These are phyloP conservation scores for Asarcornis scutulata DNA, from an alignment of 2,113 vertebrate genomes.

Conservation along the genomic window DNA sequence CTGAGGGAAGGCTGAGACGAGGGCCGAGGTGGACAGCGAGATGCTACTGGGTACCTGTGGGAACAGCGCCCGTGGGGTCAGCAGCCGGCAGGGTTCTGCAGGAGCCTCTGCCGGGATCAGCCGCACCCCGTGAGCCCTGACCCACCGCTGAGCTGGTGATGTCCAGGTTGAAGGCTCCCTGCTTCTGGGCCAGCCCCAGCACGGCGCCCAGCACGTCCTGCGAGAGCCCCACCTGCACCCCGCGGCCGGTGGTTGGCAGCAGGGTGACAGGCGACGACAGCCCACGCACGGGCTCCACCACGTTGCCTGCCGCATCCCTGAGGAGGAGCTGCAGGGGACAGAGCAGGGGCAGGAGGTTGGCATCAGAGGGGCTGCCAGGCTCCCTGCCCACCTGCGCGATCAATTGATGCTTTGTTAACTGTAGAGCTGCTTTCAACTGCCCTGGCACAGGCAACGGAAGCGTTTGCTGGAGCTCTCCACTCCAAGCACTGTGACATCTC, in stretches of 20 bases:
- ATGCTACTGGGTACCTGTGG: background rate
- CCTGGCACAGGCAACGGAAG: background rate
- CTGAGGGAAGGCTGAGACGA: background rate
- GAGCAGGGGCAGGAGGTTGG: rapidly evolving
- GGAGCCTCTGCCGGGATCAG: background rate
- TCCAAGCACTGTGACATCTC: rapidly evolving
- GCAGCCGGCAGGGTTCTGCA: rapidly evolving
- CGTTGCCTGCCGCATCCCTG: rapidly evolving
- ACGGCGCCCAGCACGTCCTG: background rate
- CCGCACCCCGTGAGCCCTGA: rapidly evolving
- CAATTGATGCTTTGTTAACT: background rate
- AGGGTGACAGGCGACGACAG: background rate
- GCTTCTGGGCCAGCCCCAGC: constrained; percentile 13
- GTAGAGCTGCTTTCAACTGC: background rate
- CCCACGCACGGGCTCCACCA: background rate
- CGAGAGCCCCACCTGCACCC: constrained; percentile 50
- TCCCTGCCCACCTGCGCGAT: rapidly evolving
- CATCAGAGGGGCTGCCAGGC: background rate
- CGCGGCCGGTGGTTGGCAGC: background rate
- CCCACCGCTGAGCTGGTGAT: constrained; percentile 1
- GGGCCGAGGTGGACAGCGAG: background rate
- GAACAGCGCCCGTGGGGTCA: rapidly evolving
- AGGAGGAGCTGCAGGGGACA: constrained; percentile 6
- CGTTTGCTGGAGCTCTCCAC: background rate
- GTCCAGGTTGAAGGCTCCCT: constrained; percentile 23